Evolutionary conservation across 2,797 vertebrate species (phyloP).

Genomic region (Lutjanus campechanus): DNA sequence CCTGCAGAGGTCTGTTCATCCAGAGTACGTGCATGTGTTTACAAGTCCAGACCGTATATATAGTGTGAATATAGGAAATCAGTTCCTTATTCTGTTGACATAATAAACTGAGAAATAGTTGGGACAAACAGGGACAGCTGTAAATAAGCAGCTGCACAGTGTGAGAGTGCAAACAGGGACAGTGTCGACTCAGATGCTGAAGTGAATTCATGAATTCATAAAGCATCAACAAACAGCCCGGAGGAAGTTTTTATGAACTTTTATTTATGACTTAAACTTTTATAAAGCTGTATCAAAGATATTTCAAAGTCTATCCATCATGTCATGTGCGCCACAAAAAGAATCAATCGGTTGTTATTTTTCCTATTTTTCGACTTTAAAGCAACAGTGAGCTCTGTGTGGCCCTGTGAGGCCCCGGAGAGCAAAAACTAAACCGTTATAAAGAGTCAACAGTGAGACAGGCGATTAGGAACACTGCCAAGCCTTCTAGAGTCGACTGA

Average conservation of each 20-base stretch:
- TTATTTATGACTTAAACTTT: neutral
- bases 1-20: neutral
- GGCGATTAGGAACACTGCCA: slow-evolving; percentile 1
- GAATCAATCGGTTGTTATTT: slow-evolving; percentile 1
- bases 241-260: neutral
- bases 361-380: too few relatives aligned
- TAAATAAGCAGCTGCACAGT: neutral
- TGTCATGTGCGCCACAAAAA: neutral
- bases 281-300: neutral
- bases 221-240: neutral
- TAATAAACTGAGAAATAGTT: neutral
- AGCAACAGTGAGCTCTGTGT: too few relatives aligned
- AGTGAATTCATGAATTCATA: neutral
- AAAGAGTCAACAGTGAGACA: neutral
- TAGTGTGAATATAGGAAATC: neutral
- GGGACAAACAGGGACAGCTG: neutral
- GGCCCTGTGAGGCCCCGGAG: neutral
- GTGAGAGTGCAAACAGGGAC: slow-evolving; percentile 17
- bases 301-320: neutral
- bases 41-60: neutral
- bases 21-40: neutral
- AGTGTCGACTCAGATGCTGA: neutral
- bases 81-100: neutral
- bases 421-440: neutral
- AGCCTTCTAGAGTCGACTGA: neutral